Base-by-base conservation (phyloP, 2,888 invertebrate species). In the Megastigmus dorsalis region DNA sequence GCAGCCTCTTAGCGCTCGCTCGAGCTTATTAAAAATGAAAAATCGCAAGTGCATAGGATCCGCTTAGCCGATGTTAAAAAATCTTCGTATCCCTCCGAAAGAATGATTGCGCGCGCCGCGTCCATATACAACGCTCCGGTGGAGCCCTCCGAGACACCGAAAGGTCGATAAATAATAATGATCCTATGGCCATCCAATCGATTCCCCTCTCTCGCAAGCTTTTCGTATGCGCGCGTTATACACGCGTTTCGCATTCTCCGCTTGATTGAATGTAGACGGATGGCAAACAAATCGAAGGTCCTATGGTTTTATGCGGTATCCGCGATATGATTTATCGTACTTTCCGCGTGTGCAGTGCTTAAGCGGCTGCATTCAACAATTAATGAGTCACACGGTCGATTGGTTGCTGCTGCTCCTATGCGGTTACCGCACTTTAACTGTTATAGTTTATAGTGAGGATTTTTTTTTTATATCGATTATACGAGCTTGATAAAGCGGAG, bases 261-360 rank as follows among this genome's bases (percentile, higher is more conserved):
- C 28, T n/a, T 9, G n/a, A 43, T n/a, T 15, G n/a, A 5, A 43
- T 26, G 59, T n/a, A 59, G n/a, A n/a, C n/a, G n/a, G n/a, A 30
- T 41, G 43, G 43, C 43, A 41, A n/a, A 59, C 59, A 26, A 48
- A 62, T 62, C 48, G 36, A 62, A 45, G n/a, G n/a, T n/a, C n/a
- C 33, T 48, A 10, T 30, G n/a, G 43, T 45, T 45, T 45, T 28
- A 13, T 62, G 10, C 33, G 20, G n/a, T n/a, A n/a, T n/a, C n/a
- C 33, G 10, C 26, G 26, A 26, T 26, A 38, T 59, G 59, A 59
- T 26, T 59, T 59, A 62, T 48, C 62, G 62, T 7, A 20, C 45
- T 48, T 62, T 62, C 28, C 7, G 20, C 15, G 2, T 41, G 38
- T 41, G 38, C 26, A 4, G n/a, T 3, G 7, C 38, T 10, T 28